phyloP scores from a whole-genome alignment of 2,888 invertebrate genomes.

The Alviniconcha strummeri region DNA sequence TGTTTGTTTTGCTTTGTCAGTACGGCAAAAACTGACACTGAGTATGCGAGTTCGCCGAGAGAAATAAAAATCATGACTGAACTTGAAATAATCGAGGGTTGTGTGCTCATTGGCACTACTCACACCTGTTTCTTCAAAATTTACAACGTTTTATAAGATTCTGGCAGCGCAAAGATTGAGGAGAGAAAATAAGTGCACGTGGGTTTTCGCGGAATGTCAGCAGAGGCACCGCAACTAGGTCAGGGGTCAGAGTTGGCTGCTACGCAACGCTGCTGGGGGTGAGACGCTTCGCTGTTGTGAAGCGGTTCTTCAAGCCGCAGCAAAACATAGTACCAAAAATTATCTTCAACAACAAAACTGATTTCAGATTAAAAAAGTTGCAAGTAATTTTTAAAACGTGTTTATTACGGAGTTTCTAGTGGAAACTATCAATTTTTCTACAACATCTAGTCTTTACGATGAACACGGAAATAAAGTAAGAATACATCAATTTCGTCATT shows the following conservation, averaged over 20 bases:
- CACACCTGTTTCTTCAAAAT: no score
- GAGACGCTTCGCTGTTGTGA: slow-evolving; percentile 47
- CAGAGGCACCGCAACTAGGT: slow-evolving; percentile 45
- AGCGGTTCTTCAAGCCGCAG: slow-evolving; percentile 38
- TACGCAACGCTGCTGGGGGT: slow-evolving; percentile 61
- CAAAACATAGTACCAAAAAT: slow-evolving; percentile 35
- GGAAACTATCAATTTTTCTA: no score
- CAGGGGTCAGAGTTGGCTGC: slow-evolving; percentile 63
- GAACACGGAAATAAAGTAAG: slow-evolving; percentile 18
- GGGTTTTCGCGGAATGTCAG: slow-evolving; percentile 23
- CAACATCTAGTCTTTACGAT: neutral
- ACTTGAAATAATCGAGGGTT: no score
- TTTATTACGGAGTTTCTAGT: no score
- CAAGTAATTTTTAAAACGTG: no score
- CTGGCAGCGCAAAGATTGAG: no score
- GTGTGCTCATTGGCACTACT: no score
- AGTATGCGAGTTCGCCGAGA: no score
- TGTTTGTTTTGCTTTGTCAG: no score
- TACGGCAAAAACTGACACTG: no score
- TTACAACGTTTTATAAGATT: no score
- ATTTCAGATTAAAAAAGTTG: neutral
- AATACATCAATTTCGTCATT: slow-evolving; percentile 3
- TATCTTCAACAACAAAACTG: neutral
- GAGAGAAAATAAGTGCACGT: neutral
- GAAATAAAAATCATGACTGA: no score